These are phyloP conservation scores for Triplophysa yarkandensis DNA, from an alignment of 2,797 vertebrate species.

Conservation along the genomic window DNA sequence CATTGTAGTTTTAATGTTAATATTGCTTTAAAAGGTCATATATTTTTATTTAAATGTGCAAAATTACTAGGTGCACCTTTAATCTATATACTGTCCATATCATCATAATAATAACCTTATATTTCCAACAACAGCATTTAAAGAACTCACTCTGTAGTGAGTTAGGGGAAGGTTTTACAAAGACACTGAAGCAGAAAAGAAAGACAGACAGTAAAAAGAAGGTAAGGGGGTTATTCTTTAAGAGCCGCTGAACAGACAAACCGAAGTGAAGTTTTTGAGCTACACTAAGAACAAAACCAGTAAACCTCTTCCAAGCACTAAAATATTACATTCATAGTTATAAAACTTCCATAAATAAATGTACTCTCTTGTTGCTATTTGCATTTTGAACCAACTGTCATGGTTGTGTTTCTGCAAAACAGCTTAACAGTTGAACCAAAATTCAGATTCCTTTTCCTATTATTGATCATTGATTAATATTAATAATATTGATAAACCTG, in stretches of 20 bases:
- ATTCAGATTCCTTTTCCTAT: no score
- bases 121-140: constrained; percentile 11
- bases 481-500: no score
- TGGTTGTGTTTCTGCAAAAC: not conserved
- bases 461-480: no score
- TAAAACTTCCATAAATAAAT: constrained; percentile 4
- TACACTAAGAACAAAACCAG: constrained; percentile 21
- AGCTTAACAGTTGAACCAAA: not conserved
- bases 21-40: not conserved
- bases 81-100: not conserved
- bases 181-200: constrained; percentile 11
- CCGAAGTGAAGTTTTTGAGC: constrained; percentile 32
- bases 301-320: constrained; percentile 23
- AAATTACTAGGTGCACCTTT: not conserved
- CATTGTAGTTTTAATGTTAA: not conserved
- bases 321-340: constrained; percentile 12
- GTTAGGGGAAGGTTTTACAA: not conserved
- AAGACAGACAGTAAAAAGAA: constrained; percentile 6
- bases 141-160: not conserved
- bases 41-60: not conserved
- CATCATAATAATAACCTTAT: not conserved
- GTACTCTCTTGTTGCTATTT: not conserved
- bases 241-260: constrained; percentile 42
- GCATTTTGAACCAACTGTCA: constrained; percentile 10
- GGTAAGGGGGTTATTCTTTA: constrained; percentile 8